Evolutionary conservation across 2,797 vertebrate genomes (phyloP).

Genomic region (Heteromormyrus szaboi): DNA sequence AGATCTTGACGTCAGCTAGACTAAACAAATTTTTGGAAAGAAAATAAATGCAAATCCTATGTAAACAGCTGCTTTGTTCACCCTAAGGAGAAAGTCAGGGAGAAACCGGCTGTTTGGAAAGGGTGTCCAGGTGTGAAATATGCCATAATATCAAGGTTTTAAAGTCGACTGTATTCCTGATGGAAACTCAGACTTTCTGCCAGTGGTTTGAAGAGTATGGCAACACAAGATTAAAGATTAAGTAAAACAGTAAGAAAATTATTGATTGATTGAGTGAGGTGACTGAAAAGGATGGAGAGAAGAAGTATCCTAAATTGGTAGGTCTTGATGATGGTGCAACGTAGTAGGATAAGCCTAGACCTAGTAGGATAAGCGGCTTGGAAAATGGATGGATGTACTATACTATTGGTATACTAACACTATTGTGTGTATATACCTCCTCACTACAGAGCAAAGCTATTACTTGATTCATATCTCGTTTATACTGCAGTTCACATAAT

Average conservation of each 20-base stretch:
- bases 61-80: neutral
- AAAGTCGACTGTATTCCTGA: neutral
- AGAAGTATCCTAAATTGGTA: neutral
- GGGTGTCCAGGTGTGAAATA: neutral
- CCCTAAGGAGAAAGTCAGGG: neutral
- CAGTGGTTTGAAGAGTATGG: neutral
- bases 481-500: neutral
- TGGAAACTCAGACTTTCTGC: neutral
- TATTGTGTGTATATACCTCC: neutral
- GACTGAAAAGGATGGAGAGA: neutral
- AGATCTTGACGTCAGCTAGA: neutral
- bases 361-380: too few relatives aligned
- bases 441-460: neutral
- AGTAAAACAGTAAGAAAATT: neutral
- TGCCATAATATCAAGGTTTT: neutral
- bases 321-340: neutral
- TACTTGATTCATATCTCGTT: neutral
- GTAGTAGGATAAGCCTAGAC: too few relatives aligned
- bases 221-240: neutral
- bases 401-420: neutral
- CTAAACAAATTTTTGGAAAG: slow-evolving; percentile 18
- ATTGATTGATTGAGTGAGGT: neutral
- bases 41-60: slow-evolving; percentile 11
- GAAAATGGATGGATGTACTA: neutral
- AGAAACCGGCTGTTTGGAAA: neutral